A percentile compares a stretch with the other conserved stretches of the same genome.
These are phyloP conservation scores for Myzus persicae DNA, from an alignment of 1,140 invertebrate species.

Conservation along the genomic window DNA sequence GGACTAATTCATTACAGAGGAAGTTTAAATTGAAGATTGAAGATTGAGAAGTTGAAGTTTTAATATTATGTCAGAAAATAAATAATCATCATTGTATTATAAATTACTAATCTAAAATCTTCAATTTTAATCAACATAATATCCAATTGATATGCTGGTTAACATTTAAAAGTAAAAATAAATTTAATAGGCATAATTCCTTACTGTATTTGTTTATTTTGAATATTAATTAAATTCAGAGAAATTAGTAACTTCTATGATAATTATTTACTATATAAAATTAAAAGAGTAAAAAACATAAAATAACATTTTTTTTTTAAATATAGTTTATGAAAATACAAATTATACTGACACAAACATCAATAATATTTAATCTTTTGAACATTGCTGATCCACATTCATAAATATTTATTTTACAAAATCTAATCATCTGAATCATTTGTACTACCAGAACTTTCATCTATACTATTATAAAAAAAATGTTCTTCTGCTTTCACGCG, in stretches of 20 bases:
- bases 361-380: neutral
- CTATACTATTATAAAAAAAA: conserved; percentile 37
- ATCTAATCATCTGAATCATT: conserved; percentile 8
- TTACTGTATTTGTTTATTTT: neutral
- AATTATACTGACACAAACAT: neutral
- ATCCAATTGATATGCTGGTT: no score
- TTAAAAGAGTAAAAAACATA: neutral
- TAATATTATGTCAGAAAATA: no score
- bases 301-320: neutral
- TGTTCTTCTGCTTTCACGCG: conserved; percentile 53
- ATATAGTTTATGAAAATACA: neutral
- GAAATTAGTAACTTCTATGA: no score
- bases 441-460: neutral
- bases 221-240: neutral
- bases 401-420: neutral
- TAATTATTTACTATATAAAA: no score
- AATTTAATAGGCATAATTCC: neutral
- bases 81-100: neutral
- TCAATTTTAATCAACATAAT: no score
- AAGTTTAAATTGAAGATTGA: no score
- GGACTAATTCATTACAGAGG: neutral
- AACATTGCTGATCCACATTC: neutral
- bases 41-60: no score
- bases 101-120: neutral
- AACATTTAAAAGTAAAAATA: neutral